These are phyloP conservation scores for Orientallactaga sibirica DNA, from an alignment of 2,797 vertebrate genomes.

Conservation along the genomic window DNA sequence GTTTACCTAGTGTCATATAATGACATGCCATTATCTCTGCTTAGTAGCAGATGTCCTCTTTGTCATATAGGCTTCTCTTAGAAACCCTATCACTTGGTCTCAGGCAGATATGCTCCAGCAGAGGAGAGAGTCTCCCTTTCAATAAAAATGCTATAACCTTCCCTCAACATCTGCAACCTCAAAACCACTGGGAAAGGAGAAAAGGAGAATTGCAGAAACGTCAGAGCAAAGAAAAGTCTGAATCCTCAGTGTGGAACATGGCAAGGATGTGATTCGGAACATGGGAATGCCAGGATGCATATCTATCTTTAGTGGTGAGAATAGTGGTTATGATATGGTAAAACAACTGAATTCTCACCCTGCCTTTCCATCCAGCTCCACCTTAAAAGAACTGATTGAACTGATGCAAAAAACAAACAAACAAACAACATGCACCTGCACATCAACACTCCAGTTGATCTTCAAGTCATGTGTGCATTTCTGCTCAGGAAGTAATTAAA, in stretches of 20 bases:
- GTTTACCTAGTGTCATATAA: background rate
- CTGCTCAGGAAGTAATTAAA: background rate
- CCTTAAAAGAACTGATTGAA: background rate
- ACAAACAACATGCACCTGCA: background rate
- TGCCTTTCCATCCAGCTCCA: background rate
- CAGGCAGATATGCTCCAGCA: no score
- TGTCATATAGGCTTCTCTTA: no score
- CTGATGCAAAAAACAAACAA: background rate
- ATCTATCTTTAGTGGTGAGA: background rate
- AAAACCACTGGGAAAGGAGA: no score
- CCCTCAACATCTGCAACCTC: no score
- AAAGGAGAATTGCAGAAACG: background rate
- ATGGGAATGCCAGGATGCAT: background rate
- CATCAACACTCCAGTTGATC: background rate
- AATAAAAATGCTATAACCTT: no score
- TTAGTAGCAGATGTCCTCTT: background rate
- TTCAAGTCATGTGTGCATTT: background rate
- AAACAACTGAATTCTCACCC: slow-evolving; percentile 11
- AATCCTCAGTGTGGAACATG: background rate
- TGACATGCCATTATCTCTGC: background rate
- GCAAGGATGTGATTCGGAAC: background rate
- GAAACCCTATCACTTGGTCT: no score
- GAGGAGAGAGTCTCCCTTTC: no score
- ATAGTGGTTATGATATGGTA: background rate
- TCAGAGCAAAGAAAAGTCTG: background rate